Percentiles rank a stretch among this genome's conserved stretches.
Evolutionary conservation across 1,140 invertebrate species (phyloP).

Genomic region (Diprion similis): DNA sequence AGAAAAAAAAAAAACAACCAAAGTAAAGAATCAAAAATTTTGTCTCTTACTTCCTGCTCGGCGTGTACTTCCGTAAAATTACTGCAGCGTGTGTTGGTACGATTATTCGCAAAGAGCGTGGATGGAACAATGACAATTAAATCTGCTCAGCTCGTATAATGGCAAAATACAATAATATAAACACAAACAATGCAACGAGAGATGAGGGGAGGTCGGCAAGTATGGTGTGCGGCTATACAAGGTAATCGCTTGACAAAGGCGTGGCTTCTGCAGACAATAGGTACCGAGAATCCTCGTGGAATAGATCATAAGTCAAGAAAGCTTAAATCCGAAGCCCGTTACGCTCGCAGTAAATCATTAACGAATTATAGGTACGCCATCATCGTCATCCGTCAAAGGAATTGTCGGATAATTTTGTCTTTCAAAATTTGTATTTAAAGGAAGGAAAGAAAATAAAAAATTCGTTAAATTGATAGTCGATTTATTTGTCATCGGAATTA

Average conservation of each 20-base stretch:
- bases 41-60: too few species aligned
- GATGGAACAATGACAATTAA: conserved; percentile 45
- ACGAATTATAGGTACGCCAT: background rate
- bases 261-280: conserved; percentile 39
- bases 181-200: conserved; percentile 39
- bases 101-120: background rate
- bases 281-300: conserved; percentile 21
- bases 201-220: background rate
- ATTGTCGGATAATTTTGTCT: too few species aligned
- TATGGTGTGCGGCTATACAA: background rate
- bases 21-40: too few species aligned
- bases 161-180: conserved; percentile 40
- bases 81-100: too few species aligned
- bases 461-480: background rate
- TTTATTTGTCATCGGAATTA: background rate
- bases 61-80: too few species aligned
- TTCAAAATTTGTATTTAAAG: too few species aligned
- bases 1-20: too few species aligned
- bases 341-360: background rate
- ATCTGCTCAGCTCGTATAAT: conserved; percentile 35
- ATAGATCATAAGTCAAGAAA: conserved; percentile 38
- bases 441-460: background rate
- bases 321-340: conserved; percentile 17
- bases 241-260: background rate
- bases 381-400: background rate